phyloP scores from a whole-genome alignment of 2,797 vertebrate species.

The Mormyrops boulengeri region DNA sequence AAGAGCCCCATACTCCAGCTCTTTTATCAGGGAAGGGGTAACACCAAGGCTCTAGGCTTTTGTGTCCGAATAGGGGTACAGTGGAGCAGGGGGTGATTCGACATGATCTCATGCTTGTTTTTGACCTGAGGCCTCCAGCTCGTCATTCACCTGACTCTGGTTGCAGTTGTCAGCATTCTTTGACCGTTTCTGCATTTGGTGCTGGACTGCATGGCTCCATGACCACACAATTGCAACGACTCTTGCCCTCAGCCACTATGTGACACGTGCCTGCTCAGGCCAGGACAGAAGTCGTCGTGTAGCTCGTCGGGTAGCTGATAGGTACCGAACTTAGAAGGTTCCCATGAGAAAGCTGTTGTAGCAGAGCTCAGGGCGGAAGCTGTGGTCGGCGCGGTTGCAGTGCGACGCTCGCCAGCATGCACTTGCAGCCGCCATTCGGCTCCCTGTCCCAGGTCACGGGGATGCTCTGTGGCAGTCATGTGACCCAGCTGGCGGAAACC shows the following conservation, averaged over 20 bases:
- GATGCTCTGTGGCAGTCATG: not conserved
- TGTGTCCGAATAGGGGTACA: not conserved
- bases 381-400: conserved; percentile 50
- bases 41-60: not conserved
- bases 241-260: not conserved
- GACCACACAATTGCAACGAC: not conserved
- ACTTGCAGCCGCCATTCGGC: not conserved
- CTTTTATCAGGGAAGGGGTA: not conserved
- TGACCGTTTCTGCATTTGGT: not conserved
- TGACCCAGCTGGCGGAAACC: conserved; percentile 3
- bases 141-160: not conserved
- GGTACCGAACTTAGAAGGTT: conserved; percentile 62
- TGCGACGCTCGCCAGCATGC: not conserved
- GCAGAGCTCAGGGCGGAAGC: conserved; percentile 55
- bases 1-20: not conserved
- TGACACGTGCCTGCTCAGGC: not conserved
- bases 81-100: not conserved
- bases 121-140: not conserved
- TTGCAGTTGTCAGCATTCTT: not conserved
- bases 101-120: not conserved
- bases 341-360: conserved; percentile 63
- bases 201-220: no score
- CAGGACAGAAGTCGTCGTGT: conserved; percentile 22
- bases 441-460: not conserved
- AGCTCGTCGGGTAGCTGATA: conserved; percentile 30